These are phyloP conservation scores for Danionella cerebrum DNA, from an alignment of 2,113 vertebrate genomes.

Conservation along the genomic window DNA sequence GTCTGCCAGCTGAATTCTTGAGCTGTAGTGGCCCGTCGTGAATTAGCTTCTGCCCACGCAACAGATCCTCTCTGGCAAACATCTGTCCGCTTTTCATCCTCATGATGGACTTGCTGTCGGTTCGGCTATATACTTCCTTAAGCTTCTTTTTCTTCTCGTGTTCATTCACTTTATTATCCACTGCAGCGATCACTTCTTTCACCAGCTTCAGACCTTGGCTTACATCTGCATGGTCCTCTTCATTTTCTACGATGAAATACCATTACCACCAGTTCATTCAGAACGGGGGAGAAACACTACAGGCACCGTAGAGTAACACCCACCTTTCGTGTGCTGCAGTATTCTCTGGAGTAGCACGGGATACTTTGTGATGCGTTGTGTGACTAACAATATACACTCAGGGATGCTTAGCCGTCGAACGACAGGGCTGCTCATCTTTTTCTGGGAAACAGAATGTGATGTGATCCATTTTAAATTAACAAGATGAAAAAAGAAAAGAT, in stretches of 20 bases:
- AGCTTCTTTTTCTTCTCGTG: constrained; percentile 82
- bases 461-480: neutral
- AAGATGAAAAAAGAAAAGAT: neutral
- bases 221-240: constrained; percentile 71
- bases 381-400: constrained; percentile 86
- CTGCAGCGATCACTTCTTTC: constrained; percentile 78
- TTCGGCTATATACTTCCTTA: constrained; percentile 77
- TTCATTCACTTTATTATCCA: constrained; percentile 81
- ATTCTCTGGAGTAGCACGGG: constrained; percentile 85
- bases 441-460: constrained; percentile 57
- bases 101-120: constrained; percentile 89
- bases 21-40: constrained; percentile 79
- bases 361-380: constrained; percentile 91
- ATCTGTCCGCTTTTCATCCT: constrained; percentile 92
- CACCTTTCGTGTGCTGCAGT: constrained; percentile 83
- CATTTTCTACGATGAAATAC: constrained; percentile 60
- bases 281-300: neutral
- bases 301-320: too few relatives aligned
- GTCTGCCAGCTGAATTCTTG: constrained; percentile 67
- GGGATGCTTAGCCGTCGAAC: constrained; percentile 84
- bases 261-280: neutral
- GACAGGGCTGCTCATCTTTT: constrained; percentile 82
- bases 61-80: constrained; percentile 86
- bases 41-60: constrained; percentile 72
- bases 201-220: constrained; percentile 71